Evolutionary conservation across 2,797 vertebrate genomes (phyloP).

Genomic region (Threskiornis aethiopicus): DNA sequence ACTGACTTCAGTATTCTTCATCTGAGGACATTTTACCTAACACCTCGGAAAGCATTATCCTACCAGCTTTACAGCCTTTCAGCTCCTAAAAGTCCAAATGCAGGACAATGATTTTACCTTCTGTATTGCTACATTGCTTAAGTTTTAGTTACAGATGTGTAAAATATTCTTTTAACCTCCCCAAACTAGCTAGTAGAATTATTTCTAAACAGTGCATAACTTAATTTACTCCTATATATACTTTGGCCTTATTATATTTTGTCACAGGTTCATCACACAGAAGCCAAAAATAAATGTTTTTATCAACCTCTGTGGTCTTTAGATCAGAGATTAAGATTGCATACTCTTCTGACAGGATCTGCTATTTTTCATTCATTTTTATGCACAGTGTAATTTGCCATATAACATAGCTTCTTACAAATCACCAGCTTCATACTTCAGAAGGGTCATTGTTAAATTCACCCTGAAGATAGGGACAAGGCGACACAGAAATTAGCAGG

Average conservation of each 20-base stretch:
- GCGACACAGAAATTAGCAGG: neutral
- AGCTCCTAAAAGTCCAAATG: neutral
- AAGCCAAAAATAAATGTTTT: conserved; percentile 46
- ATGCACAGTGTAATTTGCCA: neutral
- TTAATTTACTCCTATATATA: neutral
- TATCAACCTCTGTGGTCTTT: neutral
- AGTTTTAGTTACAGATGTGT: neutral
- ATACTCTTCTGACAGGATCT: neutral
- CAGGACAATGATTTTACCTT: neutral
- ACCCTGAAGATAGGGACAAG: neutral
- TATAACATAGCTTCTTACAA: neutral
- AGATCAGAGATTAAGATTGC: neutral
- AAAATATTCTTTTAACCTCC: neutral
- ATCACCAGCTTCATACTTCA: neutral
- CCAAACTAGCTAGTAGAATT: neutral
- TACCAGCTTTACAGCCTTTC: neutral
- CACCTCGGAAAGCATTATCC: neutral
- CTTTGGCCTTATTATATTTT: neutral
- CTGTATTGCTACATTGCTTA: neutral
- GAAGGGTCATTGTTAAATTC: neutral
- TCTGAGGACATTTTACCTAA: neutral
- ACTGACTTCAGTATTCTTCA: neutral
- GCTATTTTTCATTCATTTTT: conserved; percentile 17
- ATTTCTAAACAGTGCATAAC: neutral
- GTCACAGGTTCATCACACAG: neutral